Evolutionary conservation across 2,888 invertebrate species (phyloP).

Genomic region (Chrysina gloriosa): DNA sequence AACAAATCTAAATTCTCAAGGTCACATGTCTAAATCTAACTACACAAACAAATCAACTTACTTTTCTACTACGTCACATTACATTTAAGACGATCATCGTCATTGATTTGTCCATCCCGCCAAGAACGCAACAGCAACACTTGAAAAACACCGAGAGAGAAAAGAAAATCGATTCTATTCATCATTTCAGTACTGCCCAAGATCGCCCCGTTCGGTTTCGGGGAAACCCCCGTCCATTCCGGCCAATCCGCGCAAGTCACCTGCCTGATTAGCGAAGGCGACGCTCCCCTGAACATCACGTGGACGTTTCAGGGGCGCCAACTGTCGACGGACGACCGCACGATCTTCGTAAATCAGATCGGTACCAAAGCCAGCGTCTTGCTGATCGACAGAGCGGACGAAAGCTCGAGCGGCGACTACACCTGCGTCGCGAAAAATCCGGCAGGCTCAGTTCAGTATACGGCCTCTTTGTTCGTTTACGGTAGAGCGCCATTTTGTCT

Average conservation of each 20-base stretch:
- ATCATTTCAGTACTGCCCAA: constrained; percentile 79
- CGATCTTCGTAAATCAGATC: constrained; percentile 61
- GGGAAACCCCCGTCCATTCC: constrained; percentile 78
- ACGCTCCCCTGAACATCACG: constrained; percentile 68
- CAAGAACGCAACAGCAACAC: neutral
- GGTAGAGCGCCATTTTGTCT: constrained; percentile 60
- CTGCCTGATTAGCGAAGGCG: constrained; percentile 74
- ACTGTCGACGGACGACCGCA: constrained; percentile 58
- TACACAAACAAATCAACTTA: too few species aligned
- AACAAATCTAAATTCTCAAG: too few species aligned
- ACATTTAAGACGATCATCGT: too few species aligned
- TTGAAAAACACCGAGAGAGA: too few species aligned
- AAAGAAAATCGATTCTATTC: too few species aligned
- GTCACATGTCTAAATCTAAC: too few species aligned
- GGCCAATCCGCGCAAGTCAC: constrained; percentile 84
- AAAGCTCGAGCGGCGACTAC: constrained; percentile 63
- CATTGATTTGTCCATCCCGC: too few species aligned
- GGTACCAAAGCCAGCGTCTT: constrained; percentile 66
- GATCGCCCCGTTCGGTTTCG: constrained; percentile 85
- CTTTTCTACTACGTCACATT: too few species aligned
- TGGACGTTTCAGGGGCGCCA: constrained; percentile 68
- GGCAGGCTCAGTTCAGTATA: constrained; percentile 61
- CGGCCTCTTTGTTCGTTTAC: constrained; percentile 62
- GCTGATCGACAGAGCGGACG: constrained; percentile 61
- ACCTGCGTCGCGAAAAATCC: constrained; percentile 63